These are phyloP conservation scores for Sebastes jordani DNA, from an alignment of 2,797 vertebrate genomes.

Conservation along the genomic window DNA sequence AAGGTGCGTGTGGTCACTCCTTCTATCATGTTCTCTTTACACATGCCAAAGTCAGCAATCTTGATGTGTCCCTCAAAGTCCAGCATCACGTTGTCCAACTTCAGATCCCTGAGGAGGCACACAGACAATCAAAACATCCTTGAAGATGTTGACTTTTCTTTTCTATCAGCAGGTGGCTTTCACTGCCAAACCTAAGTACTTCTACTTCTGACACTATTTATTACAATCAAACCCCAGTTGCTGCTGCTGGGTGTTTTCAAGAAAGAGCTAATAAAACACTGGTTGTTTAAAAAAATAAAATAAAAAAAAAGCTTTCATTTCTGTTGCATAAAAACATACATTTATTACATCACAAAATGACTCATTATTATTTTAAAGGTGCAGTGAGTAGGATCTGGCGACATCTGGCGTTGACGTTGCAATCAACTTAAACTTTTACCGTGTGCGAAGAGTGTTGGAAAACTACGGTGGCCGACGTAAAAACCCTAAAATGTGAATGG, in stretches of 20 bases:
- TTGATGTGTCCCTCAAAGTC: conserved; percentile 97
- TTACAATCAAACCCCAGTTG: not conserved
- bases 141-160: not conserved
- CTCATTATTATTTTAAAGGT: not conserved
- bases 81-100: conserved; percentile 98
- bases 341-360: not conserved
- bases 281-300: not conserved
- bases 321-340: not conserved
- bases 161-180: not conserved
- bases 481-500: no score
- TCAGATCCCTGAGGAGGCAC: conserved; percentile 87
- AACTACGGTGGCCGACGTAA: no score
- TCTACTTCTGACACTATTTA: not conserved
- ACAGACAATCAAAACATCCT: conserved; percentile 1
- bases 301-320: not conserved
- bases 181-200: not conserved
- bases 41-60: conserved; percentile 99
- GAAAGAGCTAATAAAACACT: not conserved
- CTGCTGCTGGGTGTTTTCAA: not conserved
- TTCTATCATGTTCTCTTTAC: conserved; percentile 93
- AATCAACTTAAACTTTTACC: no score
- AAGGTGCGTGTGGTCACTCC: conserved; percentile 94
- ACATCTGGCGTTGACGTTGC: no score
- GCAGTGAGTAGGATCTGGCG: no score
- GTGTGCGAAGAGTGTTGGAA: no score